A percentile compares a stretch with the other conserved stretches of the same genome.
Conservation (phyloP, 1,140 invertebrate species). For the Rhyacophila brunnea region DNA sequence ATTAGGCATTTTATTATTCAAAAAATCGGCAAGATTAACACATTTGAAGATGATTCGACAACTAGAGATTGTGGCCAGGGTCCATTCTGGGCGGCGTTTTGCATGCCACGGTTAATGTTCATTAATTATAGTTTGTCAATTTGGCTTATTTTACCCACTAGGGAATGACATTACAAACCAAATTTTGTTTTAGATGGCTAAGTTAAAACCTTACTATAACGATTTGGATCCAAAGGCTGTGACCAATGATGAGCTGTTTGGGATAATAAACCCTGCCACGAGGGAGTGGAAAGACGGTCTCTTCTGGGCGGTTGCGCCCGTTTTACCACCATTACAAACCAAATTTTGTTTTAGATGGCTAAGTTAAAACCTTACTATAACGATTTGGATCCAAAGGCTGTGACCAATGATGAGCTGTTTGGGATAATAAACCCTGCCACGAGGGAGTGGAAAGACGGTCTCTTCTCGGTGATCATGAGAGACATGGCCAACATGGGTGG, state of each 20-base stretch:
- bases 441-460: constrained; percentile 94
- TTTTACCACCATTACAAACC: no score
- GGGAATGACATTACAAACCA: no score
- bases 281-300: constrained; percentile 96
- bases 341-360: constrained; percentile 48
- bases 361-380: constrained; percentile 82
- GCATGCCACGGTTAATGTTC: no score
- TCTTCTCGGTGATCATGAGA: constrained; percentile 90
- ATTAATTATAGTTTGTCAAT: no score
- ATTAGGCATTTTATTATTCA: no score
- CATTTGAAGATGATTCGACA: no score
- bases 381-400: constrained; percentile 93
- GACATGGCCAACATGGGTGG: constrained; percentile 86
- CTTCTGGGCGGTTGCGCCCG: constrained; percentile 88
- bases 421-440: constrained; percentile 94
- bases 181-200: constrained; percentile 53
- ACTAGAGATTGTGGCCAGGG: no score
- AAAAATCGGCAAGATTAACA: no score
- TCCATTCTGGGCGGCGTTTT: no score
- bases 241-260: constrained; percentile 94
- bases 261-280: constrained; percentile 91
- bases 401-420: constrained; percentile 94
- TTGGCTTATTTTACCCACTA: no score
- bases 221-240: constrained; percentile 95
- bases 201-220: constrained; percentile 79